phyloP scores from a whole-genome alignment of 1,140 invertebrate genomes.

The Acromyrmex echinatior region DNA sequence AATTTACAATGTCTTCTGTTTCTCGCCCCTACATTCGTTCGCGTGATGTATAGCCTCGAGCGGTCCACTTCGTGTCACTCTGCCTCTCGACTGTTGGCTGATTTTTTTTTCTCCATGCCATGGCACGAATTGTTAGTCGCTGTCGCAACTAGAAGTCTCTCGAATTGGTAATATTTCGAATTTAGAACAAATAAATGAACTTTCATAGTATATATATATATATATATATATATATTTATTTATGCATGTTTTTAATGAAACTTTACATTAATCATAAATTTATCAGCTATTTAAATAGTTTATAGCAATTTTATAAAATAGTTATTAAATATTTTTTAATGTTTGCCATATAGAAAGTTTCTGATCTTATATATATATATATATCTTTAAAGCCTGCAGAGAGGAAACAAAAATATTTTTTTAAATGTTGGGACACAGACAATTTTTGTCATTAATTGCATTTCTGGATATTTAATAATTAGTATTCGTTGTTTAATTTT shows the following conservation, averaged over 20 bases:
- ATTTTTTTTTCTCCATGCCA: not conserved
- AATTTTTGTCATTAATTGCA: slow-evolving; percentile 1
- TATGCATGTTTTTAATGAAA: not conserved
- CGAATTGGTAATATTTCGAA: not conserved
- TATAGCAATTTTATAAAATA: too few species aligned
- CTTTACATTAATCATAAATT: not conserved
- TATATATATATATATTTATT: too few species aligned
- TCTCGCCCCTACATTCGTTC: not conserved
- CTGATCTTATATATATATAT: too few species aligned
- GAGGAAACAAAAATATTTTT: too few species aligned
- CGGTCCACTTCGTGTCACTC: slow-evolving; percentile 5
- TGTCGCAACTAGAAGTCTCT: not conserved
- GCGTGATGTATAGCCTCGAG: slow-evolving; percentile 1
- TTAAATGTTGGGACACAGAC: not conserved
- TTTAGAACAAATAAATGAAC: not conserved
- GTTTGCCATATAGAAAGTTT: too few species aligned
- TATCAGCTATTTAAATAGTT: not conserved
- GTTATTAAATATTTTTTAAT: too few species aligned
- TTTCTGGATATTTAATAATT: not conserved
- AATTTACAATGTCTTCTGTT: slow-evolving; percentile 37
- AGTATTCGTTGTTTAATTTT: not conserved
- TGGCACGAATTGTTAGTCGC: slow-evolving; percentile 1
- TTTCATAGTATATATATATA: too few species aligned
- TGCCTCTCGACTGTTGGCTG: not conserved
- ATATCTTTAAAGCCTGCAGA: too few species aligned